Percentiles rank a stretch among this genome's conserved stretches.
Evolutionary conservation across 37 sponge, comb jelly and placozoan genomes (phyloP).

Genomic region (Theonella swinhoei): DNA sequence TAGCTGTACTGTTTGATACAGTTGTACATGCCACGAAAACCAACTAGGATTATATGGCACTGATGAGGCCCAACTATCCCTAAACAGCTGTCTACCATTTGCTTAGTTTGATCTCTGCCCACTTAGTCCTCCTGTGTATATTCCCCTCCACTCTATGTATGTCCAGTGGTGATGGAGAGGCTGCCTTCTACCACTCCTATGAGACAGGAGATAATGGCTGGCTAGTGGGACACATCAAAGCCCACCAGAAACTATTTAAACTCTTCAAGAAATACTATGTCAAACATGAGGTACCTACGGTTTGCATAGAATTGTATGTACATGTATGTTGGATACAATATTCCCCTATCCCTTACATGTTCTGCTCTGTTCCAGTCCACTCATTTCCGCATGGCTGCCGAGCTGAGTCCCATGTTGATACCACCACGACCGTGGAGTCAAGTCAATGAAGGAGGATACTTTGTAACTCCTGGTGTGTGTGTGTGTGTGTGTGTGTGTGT

Average conservation of each 20-base stretch:
- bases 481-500: too few relatives aligned
- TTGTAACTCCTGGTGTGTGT: constrained; percentile 65
- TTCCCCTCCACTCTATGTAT: constrained; percentile 1
- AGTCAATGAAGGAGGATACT: constrained; percentile 70
- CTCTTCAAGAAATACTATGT: constrained; percentile 17
- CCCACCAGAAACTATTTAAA: constrained; percentile 8
- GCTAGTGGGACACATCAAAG: constrained; percentile 49
- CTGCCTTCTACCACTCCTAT: background rate
- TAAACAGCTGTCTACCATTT: too few relatives aligned
- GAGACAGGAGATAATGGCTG: background rate
- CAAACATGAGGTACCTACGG: constrained; percentile 2
- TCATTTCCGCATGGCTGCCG: constrained; percentile 37
- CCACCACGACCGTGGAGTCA: constrained; percentile 88
- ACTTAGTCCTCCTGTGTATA: too few relatives aligned
- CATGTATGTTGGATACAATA: too few relatives aligned
- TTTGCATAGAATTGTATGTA: too few relatives aligned
- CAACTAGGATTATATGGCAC: too few relatives aligned
- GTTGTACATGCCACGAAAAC: too few relatives aligned
- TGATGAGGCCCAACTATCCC: too few relatives aligned
- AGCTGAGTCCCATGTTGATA: constrained; percentile 73
- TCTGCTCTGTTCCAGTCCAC: too few relatives aligned
- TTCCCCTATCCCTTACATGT: too few relatives aligned
- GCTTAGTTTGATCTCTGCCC: too few relatives aligned
- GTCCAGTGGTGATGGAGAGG: background rate
- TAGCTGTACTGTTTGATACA: background rate